Conservation (phyloP, 2,888 invertebrate species). For the Torymus texanus region DNA sequence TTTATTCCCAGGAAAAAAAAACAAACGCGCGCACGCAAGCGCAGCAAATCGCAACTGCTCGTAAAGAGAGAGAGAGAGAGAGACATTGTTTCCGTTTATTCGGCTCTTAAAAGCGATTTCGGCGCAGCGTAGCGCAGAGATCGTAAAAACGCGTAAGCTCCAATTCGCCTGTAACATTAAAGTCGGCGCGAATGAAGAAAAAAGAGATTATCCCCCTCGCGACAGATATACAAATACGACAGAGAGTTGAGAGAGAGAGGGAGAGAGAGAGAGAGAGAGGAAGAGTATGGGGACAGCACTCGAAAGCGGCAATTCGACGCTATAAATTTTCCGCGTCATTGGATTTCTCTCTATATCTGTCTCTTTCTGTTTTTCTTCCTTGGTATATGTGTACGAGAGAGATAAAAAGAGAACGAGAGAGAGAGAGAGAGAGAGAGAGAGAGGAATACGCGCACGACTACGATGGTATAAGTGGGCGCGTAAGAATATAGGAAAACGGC, state of each 20-base stretch:
- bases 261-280: too few relatives aligned
- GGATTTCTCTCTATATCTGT: not conserved
- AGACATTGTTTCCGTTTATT: constrained; percentile 46
- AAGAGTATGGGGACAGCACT: not conserved
- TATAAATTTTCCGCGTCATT: constrained; percentile 50
- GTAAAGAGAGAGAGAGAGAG: constrained; percentile 21
- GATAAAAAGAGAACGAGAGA: too few relatives aligned
- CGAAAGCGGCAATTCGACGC: constrained; percentile 21
- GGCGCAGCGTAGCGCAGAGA: constrained; percentile 6
- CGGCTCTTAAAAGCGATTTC: constrained; percentile 40
- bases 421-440: not conserved
- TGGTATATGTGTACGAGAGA: not conserved
- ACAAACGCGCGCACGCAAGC: not conserved
- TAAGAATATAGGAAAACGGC: constrained; percentile 44
- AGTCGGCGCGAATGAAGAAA: constrained; percentile 16
- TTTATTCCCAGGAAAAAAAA: not conserved
- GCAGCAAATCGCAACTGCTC: constrained; percentile 22
- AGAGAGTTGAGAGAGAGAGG: too few relatives aligned
- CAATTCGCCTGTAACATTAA: constrained; percentile 33
- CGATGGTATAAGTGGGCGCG: constrained; percentile 41
- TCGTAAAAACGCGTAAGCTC: constrained; percentile 39
- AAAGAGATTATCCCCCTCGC: constrained; percentile 24
- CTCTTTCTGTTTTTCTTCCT: too few relatives aligned
- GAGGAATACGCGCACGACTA: constrained; percentile 8
- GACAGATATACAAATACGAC: not conserved